Evolutionary conservation across 2,113 vertebrate genomes (phyloP).

Genomic region (Onychostruthus taczanowskii): DNA sequence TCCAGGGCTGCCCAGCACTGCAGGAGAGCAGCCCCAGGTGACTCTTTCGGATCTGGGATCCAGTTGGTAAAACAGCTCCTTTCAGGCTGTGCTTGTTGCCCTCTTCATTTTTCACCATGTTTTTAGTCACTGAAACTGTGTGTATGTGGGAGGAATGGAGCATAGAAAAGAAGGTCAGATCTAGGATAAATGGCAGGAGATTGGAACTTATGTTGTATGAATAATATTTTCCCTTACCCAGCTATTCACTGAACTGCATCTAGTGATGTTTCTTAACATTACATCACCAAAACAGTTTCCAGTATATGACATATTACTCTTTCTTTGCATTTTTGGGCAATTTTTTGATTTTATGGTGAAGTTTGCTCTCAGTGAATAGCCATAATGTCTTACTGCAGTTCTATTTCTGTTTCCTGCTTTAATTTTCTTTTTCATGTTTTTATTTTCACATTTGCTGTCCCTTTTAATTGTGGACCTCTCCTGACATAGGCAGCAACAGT

Average conservation of each 20-base stretch:
- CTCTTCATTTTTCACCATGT: accelerated
- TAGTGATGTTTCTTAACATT: background rate
- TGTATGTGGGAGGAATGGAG: background rate
- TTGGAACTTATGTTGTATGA: background rate
- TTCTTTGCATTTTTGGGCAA: background rate
- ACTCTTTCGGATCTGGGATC: background rate
- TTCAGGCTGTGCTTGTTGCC: background rate
- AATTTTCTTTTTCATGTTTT: background rate
- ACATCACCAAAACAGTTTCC: background rate
- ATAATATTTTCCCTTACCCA: background rate
- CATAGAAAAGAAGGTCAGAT: background rate
- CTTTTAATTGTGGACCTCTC: background rate
- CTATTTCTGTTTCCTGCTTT: background rate
- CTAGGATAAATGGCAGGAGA: background rate
- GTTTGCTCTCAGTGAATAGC: background rate
- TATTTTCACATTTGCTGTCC: background rate
- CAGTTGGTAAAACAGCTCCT: background rate
- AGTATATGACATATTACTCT: background rate
- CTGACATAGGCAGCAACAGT: background rate
- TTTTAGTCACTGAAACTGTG: background rate
- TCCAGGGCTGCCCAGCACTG: background rate
- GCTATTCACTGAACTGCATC: background rate
- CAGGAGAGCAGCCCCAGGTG: background rate
- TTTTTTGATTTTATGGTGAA: background rate
- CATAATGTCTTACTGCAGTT: background rate